Evolutionary conservation across 1,140 invertebrate genomes (phyloP).

Genomic region (Centruroides sculpturatus): DNA sequence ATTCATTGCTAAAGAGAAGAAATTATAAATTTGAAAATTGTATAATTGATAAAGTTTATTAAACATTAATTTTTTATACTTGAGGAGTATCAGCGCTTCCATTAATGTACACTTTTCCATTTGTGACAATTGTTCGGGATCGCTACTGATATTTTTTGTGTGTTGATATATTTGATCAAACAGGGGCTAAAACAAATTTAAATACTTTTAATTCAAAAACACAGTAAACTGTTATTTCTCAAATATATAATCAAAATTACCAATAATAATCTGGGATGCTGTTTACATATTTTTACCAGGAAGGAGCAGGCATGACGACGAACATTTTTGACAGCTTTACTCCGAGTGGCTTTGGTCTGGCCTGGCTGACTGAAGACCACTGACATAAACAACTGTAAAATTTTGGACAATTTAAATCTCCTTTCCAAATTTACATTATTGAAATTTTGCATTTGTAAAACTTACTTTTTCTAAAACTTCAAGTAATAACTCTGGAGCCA

Average conservation of each 20-base stretch:
- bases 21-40: background rate
- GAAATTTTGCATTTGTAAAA: slow-evolving; percentile 30
- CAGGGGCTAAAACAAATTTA: slow-evolving; percentile 52
- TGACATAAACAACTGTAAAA: no score
- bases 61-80: slow-evolving; percentile 20
- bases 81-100: slow-evolving; percentile 31
- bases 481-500: slow-evolving; percentile 60
- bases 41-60: background rate
- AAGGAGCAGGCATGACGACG: slow-evolving; percentile 71
- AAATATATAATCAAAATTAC: slow-evolving; percentile 19
- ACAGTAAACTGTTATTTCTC: no score
- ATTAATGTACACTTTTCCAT: slow-evolving; percentile 64
- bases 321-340: slow-evolving; percentile 63
- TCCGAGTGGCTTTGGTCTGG: slow-evolving; percentile 43
- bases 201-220: no score
- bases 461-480: slow-evolving; percentile 57
- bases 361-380: no score
- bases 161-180: slow-evolving; percentile 68
- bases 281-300: slow-evolving; percentile 74
- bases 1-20: slow-evolving; percentile 54
- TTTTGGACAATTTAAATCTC: no score
- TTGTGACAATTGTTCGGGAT: slow-evolving; percentile 51
- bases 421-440: no score
- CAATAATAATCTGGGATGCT: slow-evolving; percentile 51
- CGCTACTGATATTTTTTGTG: slow-evolving; percentile 47